Evolutionary conservation across 1,140 invertebrate species (phyloP).

Genomic region (Neodiprion fabricii): DNA sequence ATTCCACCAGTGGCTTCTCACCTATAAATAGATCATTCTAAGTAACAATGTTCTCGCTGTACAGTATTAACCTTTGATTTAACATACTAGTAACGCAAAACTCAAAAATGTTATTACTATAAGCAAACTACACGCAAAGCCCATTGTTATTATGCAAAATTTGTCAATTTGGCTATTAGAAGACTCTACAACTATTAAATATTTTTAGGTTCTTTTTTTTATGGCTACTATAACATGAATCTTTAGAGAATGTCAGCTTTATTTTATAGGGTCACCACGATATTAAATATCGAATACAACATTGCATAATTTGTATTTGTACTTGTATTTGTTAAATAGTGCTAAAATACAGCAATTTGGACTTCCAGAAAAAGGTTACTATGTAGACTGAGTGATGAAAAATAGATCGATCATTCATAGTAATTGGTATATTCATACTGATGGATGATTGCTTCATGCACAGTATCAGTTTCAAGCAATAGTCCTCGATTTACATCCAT

Average conservation of each 20-base stretch:
- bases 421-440: no score
- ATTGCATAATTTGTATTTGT: no score
- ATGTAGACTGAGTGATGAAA: constrained; percentile 7
- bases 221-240: no score
- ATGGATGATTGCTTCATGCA: neutral
- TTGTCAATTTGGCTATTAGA: neutral
- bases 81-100: neutral
- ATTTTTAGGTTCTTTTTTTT: no score
- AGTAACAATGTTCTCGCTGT: constrained; percentile 6
- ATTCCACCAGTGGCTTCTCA: constrained; percentile 88
- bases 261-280: no score
- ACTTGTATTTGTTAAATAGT: no score
- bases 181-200: neutral
- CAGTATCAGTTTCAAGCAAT: no score
- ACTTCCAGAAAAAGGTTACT: neutral
- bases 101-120: neutral
- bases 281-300: no score
- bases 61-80: neutral
- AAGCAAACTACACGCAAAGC: neutral
- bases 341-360: neutral
- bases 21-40: constrained; percentile 62
- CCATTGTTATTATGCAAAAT: neutral
- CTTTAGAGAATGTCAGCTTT: no score
- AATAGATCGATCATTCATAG: constrained; percentile 7
- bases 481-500: no score